Evolutionary conservation across 2,113 vertebrate genomes (phyloP), one percentile per base, ranked within the genome.

Genomic region (Otis tarda): DNA sequence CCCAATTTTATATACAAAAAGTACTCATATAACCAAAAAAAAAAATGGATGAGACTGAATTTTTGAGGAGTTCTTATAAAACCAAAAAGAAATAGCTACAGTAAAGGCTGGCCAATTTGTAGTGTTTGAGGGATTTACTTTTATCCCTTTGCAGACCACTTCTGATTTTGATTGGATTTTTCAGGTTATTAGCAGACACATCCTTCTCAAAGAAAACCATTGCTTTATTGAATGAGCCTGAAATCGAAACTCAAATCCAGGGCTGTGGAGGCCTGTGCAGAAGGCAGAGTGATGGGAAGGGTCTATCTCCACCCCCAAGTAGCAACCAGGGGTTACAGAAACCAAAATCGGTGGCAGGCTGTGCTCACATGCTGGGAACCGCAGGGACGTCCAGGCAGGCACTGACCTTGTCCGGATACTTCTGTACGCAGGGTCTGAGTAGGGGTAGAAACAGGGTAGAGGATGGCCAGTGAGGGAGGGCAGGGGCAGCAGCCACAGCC

Each of bases 321-420:
- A 79, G 47, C 18, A 74, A 10, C 22, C 47, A 39, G 27, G 22
- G 19, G 5, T 71, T 49, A 39, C 27, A 75, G 75, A 47, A 74
- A 33, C 8, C 1, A 0, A 9, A 23, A 47, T 7, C 6, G 2
- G 13, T 8, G 20, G 17, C 37, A 87, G 41, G 13, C 23, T 35
- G 25, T 35, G 23, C 27, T 77, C 23, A 12, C 0, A 3, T 7
- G 14, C 31, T 37, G 39, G 18, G 37, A 65, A 5, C 13, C 33
- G 10, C 50, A 30, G 20, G 10, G 14, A 3, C 1, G 8, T 31
- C 47, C 2, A 4, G 8, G 18, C 47, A 68, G 60, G 16, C 25
- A 21, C 50, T 1, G 23, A 14, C 43, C 18, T 23, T 31, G 7
- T 14, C 18, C 0, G 0, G 14, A 65, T 20, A 18, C 14, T 2